Evolutionary conservation across 2,888 invertebrate species (phyloP).

Genomic region (Lasioglossum zephyrum): DNA sequence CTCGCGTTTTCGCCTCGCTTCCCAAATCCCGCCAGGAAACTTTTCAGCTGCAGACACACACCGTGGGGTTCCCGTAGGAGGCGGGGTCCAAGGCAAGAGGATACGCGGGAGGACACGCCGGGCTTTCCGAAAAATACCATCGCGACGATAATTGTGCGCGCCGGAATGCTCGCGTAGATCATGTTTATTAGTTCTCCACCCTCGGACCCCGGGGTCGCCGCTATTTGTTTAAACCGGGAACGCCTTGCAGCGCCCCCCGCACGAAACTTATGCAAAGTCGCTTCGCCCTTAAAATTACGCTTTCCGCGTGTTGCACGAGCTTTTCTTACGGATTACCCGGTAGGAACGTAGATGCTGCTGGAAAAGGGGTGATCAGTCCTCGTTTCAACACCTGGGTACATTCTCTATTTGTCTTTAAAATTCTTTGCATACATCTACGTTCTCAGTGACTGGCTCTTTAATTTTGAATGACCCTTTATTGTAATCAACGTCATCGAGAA

Average conservation of each 20-base stretch:
- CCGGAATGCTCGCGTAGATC: slow-evolving; percentile 79
- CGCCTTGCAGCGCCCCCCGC: neutral
- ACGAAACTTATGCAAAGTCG: slow-evolving; percentile 9
- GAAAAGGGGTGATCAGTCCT: neutral
- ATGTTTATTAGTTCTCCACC: slow-evolving; percentile 76
- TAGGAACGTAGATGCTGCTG: neutral
- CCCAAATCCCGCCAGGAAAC: slow-evolving; percentile 81
- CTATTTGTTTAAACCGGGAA: slow-evolving; percentile 29
- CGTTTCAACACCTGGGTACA: neutral
- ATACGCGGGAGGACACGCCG: neutral
- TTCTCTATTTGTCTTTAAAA: neutral
- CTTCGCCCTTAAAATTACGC: neutral
- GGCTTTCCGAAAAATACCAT: slow-evolving; percentile 82
- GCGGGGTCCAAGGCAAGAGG: neutral
- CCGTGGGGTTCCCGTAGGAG: slow-evolving; percentile 45
- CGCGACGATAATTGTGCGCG: slow-evolving; percentile 83
- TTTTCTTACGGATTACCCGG: neutral
- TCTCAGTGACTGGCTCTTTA: neutral
- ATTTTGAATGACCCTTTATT: neutral
- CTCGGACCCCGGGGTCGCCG: neutral
- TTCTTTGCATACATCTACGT: neutral
- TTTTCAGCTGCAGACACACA: slow-evolving; percentile 64
- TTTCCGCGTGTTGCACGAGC: neutral
- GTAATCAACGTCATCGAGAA: neutral
- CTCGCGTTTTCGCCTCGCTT: slow-evolving; percentile 79